phyloP scores from a whole-genome alignment of 2,113 vertebrate species.

The Pionites leucogaster region DNA sequence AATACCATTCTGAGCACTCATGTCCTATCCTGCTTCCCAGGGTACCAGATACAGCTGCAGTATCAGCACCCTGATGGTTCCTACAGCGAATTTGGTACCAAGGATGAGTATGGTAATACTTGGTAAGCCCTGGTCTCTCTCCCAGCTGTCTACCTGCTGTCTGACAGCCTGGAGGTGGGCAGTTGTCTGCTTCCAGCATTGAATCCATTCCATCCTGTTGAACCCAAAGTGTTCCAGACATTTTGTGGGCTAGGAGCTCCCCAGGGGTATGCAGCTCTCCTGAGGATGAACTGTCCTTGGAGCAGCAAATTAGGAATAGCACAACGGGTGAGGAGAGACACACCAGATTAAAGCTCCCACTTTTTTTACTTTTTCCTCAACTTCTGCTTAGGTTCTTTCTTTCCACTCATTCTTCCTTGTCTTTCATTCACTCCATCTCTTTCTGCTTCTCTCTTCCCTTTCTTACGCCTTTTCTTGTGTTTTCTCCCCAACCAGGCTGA shows the following conservation, averaged over 20 bases:
- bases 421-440: neutral
- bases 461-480: neutral
- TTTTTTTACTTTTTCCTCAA: neutral
- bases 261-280: neutral
- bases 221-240: neutral
- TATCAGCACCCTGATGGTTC: constrained; percentile 86
- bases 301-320: neutral
- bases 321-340: neutral
- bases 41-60: constrained; percentile 85
- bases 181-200: neutral
- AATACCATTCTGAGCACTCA: neutral
- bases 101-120: constrained; percentile 82
- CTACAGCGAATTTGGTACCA: constrained; percentile 85
- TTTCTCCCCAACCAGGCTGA: constrained; percentile 75
- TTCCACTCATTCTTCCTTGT: neutral
- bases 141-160: neutral
- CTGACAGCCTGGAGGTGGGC: neutral
- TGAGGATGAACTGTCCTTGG: neutral
- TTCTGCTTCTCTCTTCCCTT: neutral
- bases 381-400: neutral
- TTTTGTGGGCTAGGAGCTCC: neutral
- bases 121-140: constrained; percentile 77
- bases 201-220: neutral
- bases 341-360: neutral
- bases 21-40: constrained; percentile 46